These are phyloP conservation scores for Adela reaumurella DNA, from an alignment of 2,888 invertebrate genomes.

Conservation along the genomic window DNA sequence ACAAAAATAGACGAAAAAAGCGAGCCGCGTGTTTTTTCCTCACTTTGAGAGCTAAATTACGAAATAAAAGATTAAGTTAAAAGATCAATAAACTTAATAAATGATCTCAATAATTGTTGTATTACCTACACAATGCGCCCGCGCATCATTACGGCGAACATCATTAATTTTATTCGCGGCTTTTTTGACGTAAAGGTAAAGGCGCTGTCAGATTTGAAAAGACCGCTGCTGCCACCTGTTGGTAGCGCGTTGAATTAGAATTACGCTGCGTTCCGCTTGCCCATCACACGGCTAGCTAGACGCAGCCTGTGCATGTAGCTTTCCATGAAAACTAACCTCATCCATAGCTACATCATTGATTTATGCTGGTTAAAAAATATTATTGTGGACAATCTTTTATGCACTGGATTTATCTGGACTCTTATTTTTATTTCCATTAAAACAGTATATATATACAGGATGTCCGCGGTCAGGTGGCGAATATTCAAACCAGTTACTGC, in stretches of 20 bases:
- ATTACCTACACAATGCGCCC: slow-evolving; percentile 56
- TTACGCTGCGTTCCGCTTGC: slow-evolving; percentile 7
- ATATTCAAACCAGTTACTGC: too few species aligned
- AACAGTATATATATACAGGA: too few species aligned
- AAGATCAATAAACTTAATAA: slow-evolving; percentile 59
- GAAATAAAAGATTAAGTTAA: slow-evolving; percentile 58
- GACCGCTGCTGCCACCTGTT: slow-evolving; percentile 52
- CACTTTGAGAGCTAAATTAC: slow-evolving; percentile 55
- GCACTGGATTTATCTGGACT: too few species aligned
- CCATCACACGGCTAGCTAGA: too few species aligned
- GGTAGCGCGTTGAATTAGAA: slow-evolving; percentile 52
- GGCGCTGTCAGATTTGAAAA: slow-evolving; percentile 56
- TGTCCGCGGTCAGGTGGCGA: too few species aligned
- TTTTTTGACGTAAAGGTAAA: slow-evolving; percentile 50
- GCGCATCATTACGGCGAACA: slow-evolving; percentile 55
- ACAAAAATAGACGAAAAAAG: slow-evolving; percentile 57
- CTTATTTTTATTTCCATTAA: too few species aligned
- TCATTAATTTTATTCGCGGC: slow-evolving; percentile 58
- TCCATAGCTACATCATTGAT: too few species aligned
- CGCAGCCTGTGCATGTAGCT: too few species aligned
- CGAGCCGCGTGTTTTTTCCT: slow-evolving; percentile 46
- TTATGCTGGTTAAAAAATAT: too few species aligned
- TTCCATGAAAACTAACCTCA: too few species aligned
- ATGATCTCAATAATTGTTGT: slow-evolving; percentile 58
- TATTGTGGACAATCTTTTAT: too few species aligned